Conservation (phyloP, 2,113 vertebrate species). For the Egretta garzetta region DNA sequence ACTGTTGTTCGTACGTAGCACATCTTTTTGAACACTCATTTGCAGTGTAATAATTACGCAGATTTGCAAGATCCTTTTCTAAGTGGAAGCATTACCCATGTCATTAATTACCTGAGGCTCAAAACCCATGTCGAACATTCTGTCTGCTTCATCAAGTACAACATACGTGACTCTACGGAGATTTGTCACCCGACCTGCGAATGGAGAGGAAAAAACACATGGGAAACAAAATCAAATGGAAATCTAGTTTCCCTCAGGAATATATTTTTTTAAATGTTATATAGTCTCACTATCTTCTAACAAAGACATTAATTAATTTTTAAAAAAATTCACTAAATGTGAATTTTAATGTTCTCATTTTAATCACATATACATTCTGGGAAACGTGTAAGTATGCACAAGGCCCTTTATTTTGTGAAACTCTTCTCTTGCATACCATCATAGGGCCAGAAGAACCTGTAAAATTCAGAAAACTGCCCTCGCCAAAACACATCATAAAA, state of each 20-base stretch:
- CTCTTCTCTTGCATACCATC: constrained; percentile 96
- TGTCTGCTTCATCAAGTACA: constrained; percentile 96
- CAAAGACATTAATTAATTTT: constrained; percentile 44
- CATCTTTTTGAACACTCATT: background rate
- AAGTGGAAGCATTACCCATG: background rate
- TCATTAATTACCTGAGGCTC: constrained; percentile 90
- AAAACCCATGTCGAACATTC: constrained; percentile 99
- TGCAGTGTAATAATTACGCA: rapidly evolving
- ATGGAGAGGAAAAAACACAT: constrained; percentile 73
- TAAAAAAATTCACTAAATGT: constrained; percentile 66
- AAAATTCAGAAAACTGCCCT: constrained; percentile 97
- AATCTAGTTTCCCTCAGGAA: constrained; percentile 63
- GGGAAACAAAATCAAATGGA: constrained; percentile 71
- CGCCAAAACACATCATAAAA: constrained; percentile 96
- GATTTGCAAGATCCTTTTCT: background rate
- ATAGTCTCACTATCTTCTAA: constrained; percentile 73
- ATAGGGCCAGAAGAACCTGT: constrained; percentile 92
- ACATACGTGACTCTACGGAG: constrained; percentile 93
- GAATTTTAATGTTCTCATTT: constrained; percentile 71
- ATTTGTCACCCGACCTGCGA: constrained; percentile 94
- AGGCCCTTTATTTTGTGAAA: constrained; percentile 82
- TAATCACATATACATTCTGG: constrained; percentile 73
- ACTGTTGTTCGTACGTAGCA: background rate
- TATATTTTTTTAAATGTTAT: constrained; percentile 56
- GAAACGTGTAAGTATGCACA: constrained; percentile 74